Evolutionary conservation across 2,797 vertebrate species (phyloP).

Genomic region (Rhadinocentrus ornatus): DNA sequence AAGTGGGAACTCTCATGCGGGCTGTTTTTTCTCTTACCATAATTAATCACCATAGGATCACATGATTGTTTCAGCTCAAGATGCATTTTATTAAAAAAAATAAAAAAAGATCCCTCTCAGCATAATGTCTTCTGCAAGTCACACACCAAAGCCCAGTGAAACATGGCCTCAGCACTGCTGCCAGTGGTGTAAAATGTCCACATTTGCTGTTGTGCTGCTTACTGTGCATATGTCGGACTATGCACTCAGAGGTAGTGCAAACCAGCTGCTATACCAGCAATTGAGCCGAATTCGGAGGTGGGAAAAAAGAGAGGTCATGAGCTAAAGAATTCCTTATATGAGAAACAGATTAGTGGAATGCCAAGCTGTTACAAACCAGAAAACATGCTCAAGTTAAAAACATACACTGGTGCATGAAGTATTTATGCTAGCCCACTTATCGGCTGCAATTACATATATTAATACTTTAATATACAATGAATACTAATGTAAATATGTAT

Average conservation of each 20-base stretch:
- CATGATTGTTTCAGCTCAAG: constrained; percentile 42
- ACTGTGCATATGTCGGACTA: constrained; percentile 55
- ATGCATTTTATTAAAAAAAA: constrained; percentile 34
- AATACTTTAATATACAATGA: constrained; percentile 25
- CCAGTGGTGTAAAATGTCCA: constrained; percentile 49
- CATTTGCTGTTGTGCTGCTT: constrained; percentile 44
- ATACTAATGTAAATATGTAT: constrained; percentile 5
- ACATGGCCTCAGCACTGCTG: constrained; percentile 50
- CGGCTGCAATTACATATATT: constrained; percentile 17
- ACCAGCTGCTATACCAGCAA: constrained; percentile 35
- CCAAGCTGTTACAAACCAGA: constrained; percentile 24
- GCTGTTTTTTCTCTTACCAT: constrained; percentile 48
- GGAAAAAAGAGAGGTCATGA: constrained; percentile 31
- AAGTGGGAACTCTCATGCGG: constrained; percentile 31
- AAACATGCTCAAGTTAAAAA: constrained; percentile 31
- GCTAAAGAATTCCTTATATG: constrained; percentile 37
- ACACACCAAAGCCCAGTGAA: constrained; percentile 56
- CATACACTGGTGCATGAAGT: constrained; percentile 24
- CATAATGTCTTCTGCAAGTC: constrained; percentile 50
- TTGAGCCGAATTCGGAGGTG: constrained; percentile 20
- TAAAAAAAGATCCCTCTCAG: constrained; percentile 22
- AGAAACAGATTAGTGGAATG: constrained; percentile 47
- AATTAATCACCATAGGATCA: constrained; percentile 72
- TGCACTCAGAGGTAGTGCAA: constrained; percentile 35
- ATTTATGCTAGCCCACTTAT: constrained; percentile 34